Conservation (phyloP, 2,797 vertebrate species). For the Triplophysa bombifrons region DNA sequence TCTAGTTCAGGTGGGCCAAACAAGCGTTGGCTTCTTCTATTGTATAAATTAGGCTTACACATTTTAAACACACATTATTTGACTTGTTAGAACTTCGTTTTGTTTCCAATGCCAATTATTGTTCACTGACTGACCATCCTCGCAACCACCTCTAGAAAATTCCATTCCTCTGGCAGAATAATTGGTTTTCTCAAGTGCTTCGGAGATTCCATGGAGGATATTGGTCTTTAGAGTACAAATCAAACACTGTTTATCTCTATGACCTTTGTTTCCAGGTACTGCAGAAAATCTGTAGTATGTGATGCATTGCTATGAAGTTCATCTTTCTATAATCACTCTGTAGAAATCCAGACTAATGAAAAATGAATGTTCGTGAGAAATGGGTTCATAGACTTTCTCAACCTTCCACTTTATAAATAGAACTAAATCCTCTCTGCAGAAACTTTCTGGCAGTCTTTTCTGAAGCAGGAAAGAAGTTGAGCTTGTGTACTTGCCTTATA, state of each 20-base stretch:
- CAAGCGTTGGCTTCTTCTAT: too few species aligned
- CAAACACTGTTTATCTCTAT: slow-evolving; percentile 1
- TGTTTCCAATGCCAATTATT: not conserved
- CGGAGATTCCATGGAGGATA: not conserved
- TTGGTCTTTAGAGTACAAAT: not conserved
- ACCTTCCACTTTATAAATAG: slow-evolving; percentile 12
- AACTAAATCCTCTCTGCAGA: slow-evolving; percentile 20
- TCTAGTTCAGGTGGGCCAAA: too few species aligned
- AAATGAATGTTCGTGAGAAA: slow-evolving; percentile 22
- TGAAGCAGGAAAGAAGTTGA: slow-evolving; percentile 6
- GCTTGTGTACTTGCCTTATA: slow-evolving; percentile 23
- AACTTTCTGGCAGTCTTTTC: slow-evolving; percentile 9
- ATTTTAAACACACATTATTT: slow-evolving; percentile 29
- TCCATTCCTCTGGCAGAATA: slow-evolving; percentile 4
- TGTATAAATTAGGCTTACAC: not conserved
- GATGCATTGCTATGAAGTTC: not conserved
- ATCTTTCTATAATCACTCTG: slow-evolving; percentile 11
- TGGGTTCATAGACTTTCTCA: slow-evolving; percentile 15
- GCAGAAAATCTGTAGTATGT: slow-evolving; percentile 1
- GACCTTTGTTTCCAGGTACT: not conserved
- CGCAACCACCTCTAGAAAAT: not conserved
- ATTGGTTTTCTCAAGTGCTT: slow-evolving; percentile 13
- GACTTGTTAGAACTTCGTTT: not conserved
- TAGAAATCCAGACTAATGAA: slow-evolving; percentile 14
- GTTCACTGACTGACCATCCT: not conserved